Base-by-base conservation (phyloP, 2,113 vertebrate species). In the Hymenochirus boettgeri region DNA sequence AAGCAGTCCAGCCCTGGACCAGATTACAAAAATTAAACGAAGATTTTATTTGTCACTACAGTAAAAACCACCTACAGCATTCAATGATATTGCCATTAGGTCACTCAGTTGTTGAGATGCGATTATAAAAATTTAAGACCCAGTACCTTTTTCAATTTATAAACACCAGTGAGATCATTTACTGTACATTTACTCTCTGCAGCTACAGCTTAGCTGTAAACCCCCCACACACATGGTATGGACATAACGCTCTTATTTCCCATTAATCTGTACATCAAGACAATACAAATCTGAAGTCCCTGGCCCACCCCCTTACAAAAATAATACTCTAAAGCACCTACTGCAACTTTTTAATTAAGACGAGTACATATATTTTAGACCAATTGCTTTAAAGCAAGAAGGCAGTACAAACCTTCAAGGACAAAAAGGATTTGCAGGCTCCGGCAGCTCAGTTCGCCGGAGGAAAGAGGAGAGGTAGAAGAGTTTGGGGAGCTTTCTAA, bases 291-390 rank as follows among this genome's bases (percentile, higher is more conserved):
- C 90, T 65, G 92, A 87, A 89, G 89, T 83, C 91, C 89, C 90
- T 81, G 73, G 60, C 81, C 53, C 83, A 74, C 57, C 83, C 62
- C 82, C 79, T 83, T 93, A 96, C 96, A 90, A 94, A 98, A 96
- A 97, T 96, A 96, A 96, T 94, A 96, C 91, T 97, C 94, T 95
- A 97, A 97, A 95, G 91, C 91, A 91, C 92, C 94, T 95, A 96
- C 91, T 87, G 90, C 85, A 91, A 96, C 88, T 91, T 93, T n/a
- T 91, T 93, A 91, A 92, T 96, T 95, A 96, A 95, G 94, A 96
- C 90, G 86, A 93, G 91, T 94, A 96, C 91, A 93, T 94, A 94
- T 90, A 94, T 92, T 92, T 92, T 86, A 90, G 90, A 95, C 91
- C 93, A 96, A 93, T 94, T 95, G 93, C 92, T 96, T 98, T 94